Evolutionary conservation across 2,797 vertebrate genomes (phyloP), one percentile per base, ranked within the genome.

Genomic region (Crocodylus rhombifer): DNA sequence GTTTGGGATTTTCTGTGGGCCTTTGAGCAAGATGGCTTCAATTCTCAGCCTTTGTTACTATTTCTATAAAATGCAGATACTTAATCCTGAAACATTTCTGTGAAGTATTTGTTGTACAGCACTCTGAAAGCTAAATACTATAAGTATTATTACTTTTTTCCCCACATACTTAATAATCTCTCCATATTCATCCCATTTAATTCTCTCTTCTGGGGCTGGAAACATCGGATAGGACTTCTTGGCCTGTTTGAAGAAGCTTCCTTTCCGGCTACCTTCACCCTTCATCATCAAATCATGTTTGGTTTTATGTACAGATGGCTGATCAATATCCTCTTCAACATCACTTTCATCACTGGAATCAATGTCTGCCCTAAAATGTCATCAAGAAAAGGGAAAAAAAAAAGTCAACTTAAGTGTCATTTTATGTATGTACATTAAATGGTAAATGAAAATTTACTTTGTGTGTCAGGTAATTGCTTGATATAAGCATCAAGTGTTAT

Each of bases 201-300:
- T 99, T 93, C 99, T 98, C 95, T 99, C 99, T 96, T 99, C 99
- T 5, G 99, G 99, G 6, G 98, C 97, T n/a, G 99, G 99, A 95
- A 99, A 99, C 99, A 99, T 99, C 1, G 99, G 99, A 25, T 99
- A 99, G 9, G 99, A 99, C 93, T 99, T 99, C 93, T 99, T 99
- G 57, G 99, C 99, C 96, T 99, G 99, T 96, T 99, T 99, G 98
- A 99, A 99, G 98, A 99, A 99, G 81, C 99, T 99, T 95, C 99
- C 99, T 96, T 99, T 99, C 17, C 99, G 98, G 93, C 97, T 99
- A 2, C 99, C 99, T 97, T 99, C 99, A 0, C 98, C 98, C 97
- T 99, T 99, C 99, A 99, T 99, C 99, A 99, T 99, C 97, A 99
- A 97, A 97, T 99, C 99, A 74, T 99, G 99, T 96, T 99, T 99